Evolutionary conservation across 2,797 vertebrate species (phyloP), one percentile per base, ranked within the genome.

Genomic region (Falco rusticolus): DNA sequence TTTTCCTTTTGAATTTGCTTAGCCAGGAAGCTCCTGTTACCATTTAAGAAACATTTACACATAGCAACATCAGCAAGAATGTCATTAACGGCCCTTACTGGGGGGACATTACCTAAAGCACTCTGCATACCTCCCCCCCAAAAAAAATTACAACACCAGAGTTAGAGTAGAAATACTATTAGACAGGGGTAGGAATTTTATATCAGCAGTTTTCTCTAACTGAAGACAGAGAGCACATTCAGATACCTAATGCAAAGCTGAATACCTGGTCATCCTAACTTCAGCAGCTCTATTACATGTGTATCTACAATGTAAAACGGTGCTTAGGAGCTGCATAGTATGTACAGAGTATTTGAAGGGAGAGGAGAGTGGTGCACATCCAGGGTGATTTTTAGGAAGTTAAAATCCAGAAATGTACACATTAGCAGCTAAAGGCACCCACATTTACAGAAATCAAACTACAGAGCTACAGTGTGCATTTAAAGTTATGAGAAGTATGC

Each of bases 11-110:
- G 70, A 93, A 95, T 96, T 69, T 59, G 77, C 65, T 93, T 91
- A 91, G 96, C 87, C 87, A 92, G 76, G 95, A 97, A 96, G 94
- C 89, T 95, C 94, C 84, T 89, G 84, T 94, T 96, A 96, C 95
- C 87, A 88, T 90, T 94, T 41, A 16, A 85, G 89, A 78, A 95
- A 92, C 84, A 90, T 85, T 93, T 79, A 93, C 56, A 33, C 89
- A 83, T 70, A 85, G 88, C 84, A 96, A 96, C 90, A 94, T 65
- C 63, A 84, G 90, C 80, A 94, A 89, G 88, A 93, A 94, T 90
- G 76, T 93, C 87, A 94, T 71, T 77, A 95, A 71, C 66, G 79
- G 69, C 79, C 77, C 77, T 76, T 81, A 84, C 54, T 12, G 61
- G 50, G 22, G 56, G 60, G 22, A 86, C 87, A 76, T 78, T 91